These are phyloP conservation scores for Spodoptera exigua DNA, from an alignment of 2,888 invertebrate genomes.

Conservation along the genomic window DNA sequence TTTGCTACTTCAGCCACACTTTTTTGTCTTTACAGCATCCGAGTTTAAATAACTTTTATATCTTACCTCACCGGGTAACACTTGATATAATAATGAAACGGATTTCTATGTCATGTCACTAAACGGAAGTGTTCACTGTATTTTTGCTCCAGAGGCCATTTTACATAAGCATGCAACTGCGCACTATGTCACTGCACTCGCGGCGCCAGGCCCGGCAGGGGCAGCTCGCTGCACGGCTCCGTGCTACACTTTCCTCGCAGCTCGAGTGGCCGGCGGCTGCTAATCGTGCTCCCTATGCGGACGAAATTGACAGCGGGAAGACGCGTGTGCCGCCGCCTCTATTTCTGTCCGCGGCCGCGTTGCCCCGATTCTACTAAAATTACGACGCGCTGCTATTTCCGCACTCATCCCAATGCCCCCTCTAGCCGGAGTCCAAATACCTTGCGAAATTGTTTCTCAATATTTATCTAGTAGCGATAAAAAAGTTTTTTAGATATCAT, in stretches of 20 bases:
- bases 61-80: slow-evolving; percentile 39
- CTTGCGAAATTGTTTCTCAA: slow-evolving; percentile 70
- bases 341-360: slow-evolving; percentile 87
- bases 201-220: slow-evolving; percentile 55
- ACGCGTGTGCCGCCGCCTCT: slow-evolving; percentile 83
- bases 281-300: slow-evolving; percentile 86
- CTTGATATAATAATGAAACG: slow-evolving; percentile 18
- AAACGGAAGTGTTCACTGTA: slow-evolving; percentile 32
- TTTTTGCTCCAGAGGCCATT: slow-evolving; percentile 61
- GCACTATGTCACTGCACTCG: slow-evolving; percentile 71
- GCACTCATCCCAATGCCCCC: slow-evolving; percentile 82
- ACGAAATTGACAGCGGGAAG: slow-evolving; percentile 86
- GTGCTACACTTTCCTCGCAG: slow-evolving; percentile 48
- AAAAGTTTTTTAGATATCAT: too few species aligned
- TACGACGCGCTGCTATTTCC: slow-evolving; percentile 88
- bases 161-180: slow-evolving; percentile 72
- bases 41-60: slow-evolving; percentile 2
- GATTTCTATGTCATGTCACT: slow-evolving; percentile 32
- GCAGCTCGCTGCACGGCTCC: slow-evolving; percentile 43
- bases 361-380: slow-evolving; percentile 89
- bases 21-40: slow-evolving; percentile 10
- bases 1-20: background rate
- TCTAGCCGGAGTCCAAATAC: slow-evolving; percentile 75
- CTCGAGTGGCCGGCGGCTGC: slow-evolving; percentile 65
- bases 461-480: background rate